Base-by-base conservation (phyloP, 53 echinoderm and acorn worm species). In the Paelopatides confundens region DNA sequence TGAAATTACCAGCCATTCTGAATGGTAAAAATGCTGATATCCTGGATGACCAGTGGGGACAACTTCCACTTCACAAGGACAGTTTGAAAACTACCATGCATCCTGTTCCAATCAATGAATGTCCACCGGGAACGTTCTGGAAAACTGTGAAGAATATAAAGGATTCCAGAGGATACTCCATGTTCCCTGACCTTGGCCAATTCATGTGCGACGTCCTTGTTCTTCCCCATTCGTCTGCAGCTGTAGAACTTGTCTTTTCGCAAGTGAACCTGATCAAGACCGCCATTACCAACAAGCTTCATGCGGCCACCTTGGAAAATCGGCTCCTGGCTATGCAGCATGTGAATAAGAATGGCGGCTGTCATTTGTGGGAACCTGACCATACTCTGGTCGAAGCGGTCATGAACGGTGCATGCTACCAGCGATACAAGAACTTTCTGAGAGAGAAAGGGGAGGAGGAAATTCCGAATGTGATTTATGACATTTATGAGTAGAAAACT, bases 291-390 rank as follows among this genome's bases (percentile, higher is more conserved):
- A 63, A 63, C 63, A 6, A 18, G 7, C 63, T 63, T 6, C 63
- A 18, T 28, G 63, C 63, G 17, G 6, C 63, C 17, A 63, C 63
- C 17, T 6, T 63, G 7, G 63, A 6, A 6, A 63, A 63, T 18
- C 6, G 63, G 63, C 63, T 63, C 63, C 63, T 63, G 63, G 66
- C 66, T 13, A 66, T 3, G 26, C 66, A 28, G 3, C 27, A 12
- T 28, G 11, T 66, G 30, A 14, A 2, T 2, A 65, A 65, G 28
- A 21, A 65, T 65, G 66, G 66, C 24, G 66, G 66, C n/a, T 65
- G 66, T 65, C 66, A 65, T 21, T 65, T 65, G 66, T 65, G 66
- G 66, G 32, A 65, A 65, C 66, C 66, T 24, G 30, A 65, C 30
- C n/a, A 27, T 27, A 1, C 29, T 14, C 66, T 65, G 28, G 31